Percentiles rank a stretch among this genome's conserved stretches.
These are phyloP conservation scores for Ctenopoma kingsleyae DNA, from an alignment of 2,797 vertebrate genomes.

Conservation along the genomic window DNA sequence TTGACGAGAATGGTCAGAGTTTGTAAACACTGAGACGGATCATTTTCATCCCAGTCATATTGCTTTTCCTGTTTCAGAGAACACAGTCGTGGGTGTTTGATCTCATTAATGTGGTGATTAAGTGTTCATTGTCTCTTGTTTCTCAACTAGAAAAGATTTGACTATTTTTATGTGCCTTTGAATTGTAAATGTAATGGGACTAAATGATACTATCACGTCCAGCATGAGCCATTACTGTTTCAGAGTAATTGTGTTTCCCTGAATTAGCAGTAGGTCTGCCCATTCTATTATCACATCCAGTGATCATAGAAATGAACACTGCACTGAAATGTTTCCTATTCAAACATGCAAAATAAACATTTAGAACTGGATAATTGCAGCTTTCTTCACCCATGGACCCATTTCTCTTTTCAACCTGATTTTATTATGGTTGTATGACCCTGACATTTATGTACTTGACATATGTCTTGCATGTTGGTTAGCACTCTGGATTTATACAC, in stretches of 20 bases:
- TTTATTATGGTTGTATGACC: neutral
- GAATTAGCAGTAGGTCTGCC: constrained; percentile 54
- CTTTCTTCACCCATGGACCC: constrained; percentile 12
- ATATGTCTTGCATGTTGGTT: neutral
- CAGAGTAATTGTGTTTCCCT: constrained; percentile 56
- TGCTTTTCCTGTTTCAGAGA: constrained; percentile 32
- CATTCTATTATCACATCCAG: constrained; percentile 31
- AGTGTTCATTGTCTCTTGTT: constrained; percentile 64
- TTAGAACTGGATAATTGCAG: constrained; percentile 5
- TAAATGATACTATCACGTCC: constrained; percentile 60
- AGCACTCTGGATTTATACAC: neutral
- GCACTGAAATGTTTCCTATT: constrained; percentile 35
- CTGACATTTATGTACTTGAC: constrained; percentile 2
- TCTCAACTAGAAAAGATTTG: constrained; percentile 49
- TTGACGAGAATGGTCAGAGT: constrained; percentile 45
- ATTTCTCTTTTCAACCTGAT: constrained; percentile 4
- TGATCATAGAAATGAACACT: constrained; percentile 38
- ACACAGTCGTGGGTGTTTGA: constrained; percentile 54
- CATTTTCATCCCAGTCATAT: constrained; percentile 38
- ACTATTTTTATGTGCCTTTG: constrained; percentile 51
- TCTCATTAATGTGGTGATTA: constrained; percentile 71
- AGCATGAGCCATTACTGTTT: constrained; percentile 56
- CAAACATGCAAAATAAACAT: constrained; percentile 14
- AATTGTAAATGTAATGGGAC: constrained; percentile 59
- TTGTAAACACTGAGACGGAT: constrained; percentile 49